A percentile compares a stretch with the other conserved stretches of the same genome.
These are phyloP conservation scores for Drosophila teissieri DNA, from an alignment of 1,140 invertebrate species.

Conservation along the genomic window DNA sequence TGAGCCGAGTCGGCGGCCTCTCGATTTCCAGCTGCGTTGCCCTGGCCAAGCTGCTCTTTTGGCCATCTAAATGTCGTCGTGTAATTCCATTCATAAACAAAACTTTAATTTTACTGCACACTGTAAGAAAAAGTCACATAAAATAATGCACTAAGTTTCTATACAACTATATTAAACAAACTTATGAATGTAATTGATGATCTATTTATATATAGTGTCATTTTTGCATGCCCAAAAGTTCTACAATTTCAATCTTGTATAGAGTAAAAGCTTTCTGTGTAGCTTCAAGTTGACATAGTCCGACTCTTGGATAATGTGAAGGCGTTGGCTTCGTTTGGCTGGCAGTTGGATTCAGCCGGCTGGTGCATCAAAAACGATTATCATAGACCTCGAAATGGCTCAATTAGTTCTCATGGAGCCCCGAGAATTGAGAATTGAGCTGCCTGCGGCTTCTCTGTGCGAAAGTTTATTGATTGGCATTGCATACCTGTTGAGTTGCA, in stretches of 20 bases:
- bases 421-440: constrained; percentile 29
- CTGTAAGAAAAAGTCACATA: not conserved
- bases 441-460: constrained; percentile 39
- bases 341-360: constrained; percentile 10
- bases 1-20: constrained; percentile 51
- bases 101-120: constrained; percentile 80
- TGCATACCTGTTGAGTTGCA: constrained; percentile 50
- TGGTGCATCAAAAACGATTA: constrained; percentile 71
- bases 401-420: constrained; percentile 74
- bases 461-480: constrained; percentile 68
- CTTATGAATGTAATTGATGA: too few species aligned
- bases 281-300: constrained; percentile 58
- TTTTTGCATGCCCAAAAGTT: too few species aligned
- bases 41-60: constrained; percentile 42
- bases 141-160: too few species aligned
- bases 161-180: too few species aligned
- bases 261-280: not conserved
- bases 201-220: too few species aligned
- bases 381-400: constrained; percentile 74
- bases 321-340: constrained; percentile 45
- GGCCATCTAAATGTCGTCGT: constrained; percentile 45
- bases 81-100: constrained; percentile 84
- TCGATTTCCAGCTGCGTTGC: constrained; percentile 69
- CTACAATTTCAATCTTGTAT: not conserved
- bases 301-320: constrained; percentile 31